Base-by-base conservation (phyloP, 2,113 vertebrate species). In the Mustela nigripes region DNA sequence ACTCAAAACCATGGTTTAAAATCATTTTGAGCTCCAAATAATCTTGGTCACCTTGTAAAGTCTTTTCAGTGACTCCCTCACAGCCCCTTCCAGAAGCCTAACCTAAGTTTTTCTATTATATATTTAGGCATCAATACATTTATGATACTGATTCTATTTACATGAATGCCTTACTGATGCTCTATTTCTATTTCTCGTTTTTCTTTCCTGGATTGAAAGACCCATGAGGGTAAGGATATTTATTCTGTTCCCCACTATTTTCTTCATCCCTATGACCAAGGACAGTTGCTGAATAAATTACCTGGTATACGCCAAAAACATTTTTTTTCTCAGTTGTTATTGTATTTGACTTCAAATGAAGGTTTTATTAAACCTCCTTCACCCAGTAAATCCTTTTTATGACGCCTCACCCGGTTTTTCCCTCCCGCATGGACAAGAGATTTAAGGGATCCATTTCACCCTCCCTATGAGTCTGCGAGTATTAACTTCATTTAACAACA, bases 401-500 rank as follows among this genome's bases (percentile, higher is more conserved):
- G 79, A 84, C 65, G 74, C 53, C 80, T 97, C 84, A 11, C 36
- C 50, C 28, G 71, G 93, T 36, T 94, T 96, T 85, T 91, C 62
- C 53, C 91, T 84, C 85, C 89, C 4, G 0, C 28, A n/a, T 65
- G 9, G 84, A 88, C 10, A 69, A 89, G 33, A 97, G 83, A 97
- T 79, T 90, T 94, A 96, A 92, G 63, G 83, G 50, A 71, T 92
- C 90, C 86, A 89, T 71, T 67, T 73, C 36, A 60, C 19, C 56
- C 48, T 87, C 74, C 73, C 85, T 50, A 45, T 93, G 60, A 89
- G 36, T 81, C 83, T 94, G 62, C 76, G 95, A 94, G 96, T 94
- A 97, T 90, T 86, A 96, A 76, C 89, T 87, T 96, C 96, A 95
- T 88, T 97, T 90, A 89, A 85, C 58, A 92, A 94, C 71, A 82